Percentiles rank a stretch among this genome's conserved stretches.
These are phyloP conservation scores for Acleris emargana DNA, from an alignment of 2,888 invertebrate species.

Conservation along the genomic window DNA sequence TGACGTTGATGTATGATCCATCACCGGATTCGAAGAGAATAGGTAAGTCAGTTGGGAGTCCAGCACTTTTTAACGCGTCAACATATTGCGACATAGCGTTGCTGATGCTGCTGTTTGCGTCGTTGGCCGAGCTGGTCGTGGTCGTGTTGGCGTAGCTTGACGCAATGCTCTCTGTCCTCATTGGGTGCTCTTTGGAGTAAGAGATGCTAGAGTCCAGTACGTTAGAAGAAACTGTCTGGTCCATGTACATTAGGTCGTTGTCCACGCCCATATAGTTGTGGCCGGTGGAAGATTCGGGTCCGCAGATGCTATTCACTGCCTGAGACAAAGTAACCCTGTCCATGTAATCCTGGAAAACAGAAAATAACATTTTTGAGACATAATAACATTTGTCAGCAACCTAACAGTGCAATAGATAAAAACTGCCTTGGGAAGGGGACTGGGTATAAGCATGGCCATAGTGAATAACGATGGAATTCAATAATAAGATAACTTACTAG, in stretches of 20 bases:
- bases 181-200: conserved; percentile 60
- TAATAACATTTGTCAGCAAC: no score
- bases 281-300: conserved; percentile 60
- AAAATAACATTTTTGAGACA: neutral
- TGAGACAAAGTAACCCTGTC: conserved; percentile 73
- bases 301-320: conserved; percentile 77
- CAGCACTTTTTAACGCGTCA: conserved; percentile 76
- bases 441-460: no score
- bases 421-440: no score
- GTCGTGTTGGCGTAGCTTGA: conserved; percentile 59
- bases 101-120: conserved; percentile 59
- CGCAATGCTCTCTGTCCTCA: conserved; percentile 63
- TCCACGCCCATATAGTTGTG: conserved; percentile 70
- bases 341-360: conserved; percentile 70
- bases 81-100: conserved; percentile 79
- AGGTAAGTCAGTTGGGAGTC: conserved; percentile 76
- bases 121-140: conserved; percentile 53
- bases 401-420: no score
- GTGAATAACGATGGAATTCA: no score
- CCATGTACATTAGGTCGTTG: conserved; percentile 74
- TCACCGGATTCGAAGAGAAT: conserved; percentile 86
- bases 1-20: conserved; percentile 85
- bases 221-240: conserved; percentile 65
- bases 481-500: no score
- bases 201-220: conserved; percentile 62